Base-by-base conservation (phyloP, 1,140 invertebrate genomes). In the Paralvinella palmiformis region DNA sequence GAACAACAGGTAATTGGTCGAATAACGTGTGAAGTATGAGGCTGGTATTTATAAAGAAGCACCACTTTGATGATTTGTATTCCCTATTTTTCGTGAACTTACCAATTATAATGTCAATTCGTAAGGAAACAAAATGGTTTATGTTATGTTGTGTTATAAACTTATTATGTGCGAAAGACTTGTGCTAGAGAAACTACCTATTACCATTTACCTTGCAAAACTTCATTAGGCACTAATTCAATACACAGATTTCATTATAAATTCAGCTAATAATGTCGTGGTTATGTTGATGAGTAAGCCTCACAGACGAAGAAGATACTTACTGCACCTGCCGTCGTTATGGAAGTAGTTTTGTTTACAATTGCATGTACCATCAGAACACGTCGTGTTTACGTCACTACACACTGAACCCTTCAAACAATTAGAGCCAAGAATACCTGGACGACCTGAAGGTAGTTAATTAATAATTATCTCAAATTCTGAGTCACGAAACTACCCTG, bases 321-420 rank as follows among this genome's bases (percentile, higher is more conserved):
- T 60, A 60, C 58, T 6, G 35, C 58, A 60, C 36, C 22, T 32
- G 6, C 13, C 24, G 20, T 15, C 1, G 35, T 27, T 41, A 17
- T 22, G 13, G 36, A 60, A 35, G 41, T 41, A 60, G 35, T 45
- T 45, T 41, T 24, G 29, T 22, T 32, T 20, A 36, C 55, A 57
- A 31, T 31, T 57, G 55, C 55, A 57, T 32, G 33, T 33, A 32
- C 33, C 33, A 32, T 57, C 55, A 31, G 22, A 32, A 32, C 55
- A 57, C 22, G 24, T 33, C 20, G 55, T 32, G 13, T 36, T 10
- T 20, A n/a, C 7, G 55, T 57, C 55, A 29, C 24, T 52, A 52
- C 48, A 52, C 24, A 7, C 31, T 52, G 48, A 27, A 52, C 48
- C 48, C 24, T 52, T 52, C 5, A 29, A 52, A 29, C 48, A 52